Evolutionary conservation across 1,140 invertebrate genomes (phyloP).

Genomic region (Drosophila carrolli): DNA sequence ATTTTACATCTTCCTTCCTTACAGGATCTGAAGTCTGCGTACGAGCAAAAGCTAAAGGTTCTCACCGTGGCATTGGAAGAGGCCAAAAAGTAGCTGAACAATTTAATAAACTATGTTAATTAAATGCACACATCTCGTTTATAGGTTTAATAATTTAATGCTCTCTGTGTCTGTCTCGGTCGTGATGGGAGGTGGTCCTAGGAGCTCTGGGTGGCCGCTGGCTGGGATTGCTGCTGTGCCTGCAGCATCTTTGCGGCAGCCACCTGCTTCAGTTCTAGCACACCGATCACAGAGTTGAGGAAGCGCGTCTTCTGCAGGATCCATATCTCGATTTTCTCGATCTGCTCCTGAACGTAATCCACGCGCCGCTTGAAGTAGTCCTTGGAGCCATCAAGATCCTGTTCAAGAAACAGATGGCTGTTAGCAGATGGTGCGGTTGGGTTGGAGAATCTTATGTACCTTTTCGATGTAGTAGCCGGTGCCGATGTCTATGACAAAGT

Average conservation of each 20-base stretch:
- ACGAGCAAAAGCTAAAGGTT: conserved; percentile 78
- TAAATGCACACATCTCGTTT: conserved; percentile 73
- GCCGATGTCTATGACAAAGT: conserved; percentile 96
- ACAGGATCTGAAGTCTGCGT: conserved; percentile 75
- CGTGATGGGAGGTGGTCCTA: conserved; percentile 15
- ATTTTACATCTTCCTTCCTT: not conserved
- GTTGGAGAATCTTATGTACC: conserved; percentile 84
- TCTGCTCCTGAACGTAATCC: conserved; percentile 95
- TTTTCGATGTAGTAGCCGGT: conserved; percentile 98
- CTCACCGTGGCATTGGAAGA: conserved; percentile 67
- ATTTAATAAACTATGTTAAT: conserved; percentile 77
- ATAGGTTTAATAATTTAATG: conserved; percentile 76
- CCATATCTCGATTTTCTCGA: conserved; percentile 94
- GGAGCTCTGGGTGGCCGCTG: conserved; percentile 33
- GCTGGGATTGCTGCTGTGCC: conserved; percentile 63
- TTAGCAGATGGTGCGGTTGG: not conserved
- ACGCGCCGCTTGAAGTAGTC: conserved; percentile 97
- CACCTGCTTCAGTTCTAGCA: conserved; percentile 88
- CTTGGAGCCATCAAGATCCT: conserved; percentile 92
- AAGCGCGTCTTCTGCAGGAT: conserved; percentile 94
- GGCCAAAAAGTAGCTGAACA: conserved; percentile 75
- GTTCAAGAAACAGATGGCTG: conserved; percentile 56
- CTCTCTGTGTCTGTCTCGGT: conserved; percentile 47
- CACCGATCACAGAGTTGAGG: conserved; percentile 90
- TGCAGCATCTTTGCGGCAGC: conserved; percentile 69